Base-by-base conservation (phyloP, 2,888 invertebrate species). In the Agrenia bidenticulata region DNA sequence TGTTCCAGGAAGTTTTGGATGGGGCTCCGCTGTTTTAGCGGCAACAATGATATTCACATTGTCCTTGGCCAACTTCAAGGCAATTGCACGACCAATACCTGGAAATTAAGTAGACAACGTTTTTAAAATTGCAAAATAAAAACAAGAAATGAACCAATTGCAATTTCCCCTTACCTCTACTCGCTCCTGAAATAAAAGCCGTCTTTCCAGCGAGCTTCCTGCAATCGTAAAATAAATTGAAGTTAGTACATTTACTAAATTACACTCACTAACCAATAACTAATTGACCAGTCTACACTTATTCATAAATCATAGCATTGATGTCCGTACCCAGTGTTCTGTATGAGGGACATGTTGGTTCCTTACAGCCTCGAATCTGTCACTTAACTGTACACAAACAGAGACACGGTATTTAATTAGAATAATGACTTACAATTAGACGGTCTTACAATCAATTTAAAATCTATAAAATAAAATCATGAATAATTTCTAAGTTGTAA, bases 161-260 rank as follows among this genome's bases (percentile, higher is more conserved):
- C 5, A 32, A 32, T 45, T 19, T 45, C 45, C 4, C n/a, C 17
- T 55, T 55, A 27, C 98, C 98, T 76, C 98, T 85, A 61, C 94
- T 95, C 17, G 94, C 97, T 51, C 98, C 98, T 27, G 96, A 95
- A 73, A 98, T 92, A 78, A 97, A 95, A 62, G 95, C 82, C 1
- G 97, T 97, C 74, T 88, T 88, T 1, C 96, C 96, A 72, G 92
- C 92, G 73, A 90, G 82, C 81, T 87, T 87, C 61, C 88, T 87
- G 74, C n/a, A n/a, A n/a, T n/a, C n/a, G n/a, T 19, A 49, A 17
- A 26, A 19, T 68, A 77, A 62, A 55, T 61, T 55, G 50, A 24
- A 61, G 54, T 56, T 15, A 23, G 17, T 5, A 45, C n/a, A 45
- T 17, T 17, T 15, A 45, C 5, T 15, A 17, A 19, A n/a, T 19